Percentiles rank a stretch among this genome's conserved stretches.
Conservation (phyloP, 2,888 invertebrate species). For the Thysanoteuthis rhombus region DNA sequence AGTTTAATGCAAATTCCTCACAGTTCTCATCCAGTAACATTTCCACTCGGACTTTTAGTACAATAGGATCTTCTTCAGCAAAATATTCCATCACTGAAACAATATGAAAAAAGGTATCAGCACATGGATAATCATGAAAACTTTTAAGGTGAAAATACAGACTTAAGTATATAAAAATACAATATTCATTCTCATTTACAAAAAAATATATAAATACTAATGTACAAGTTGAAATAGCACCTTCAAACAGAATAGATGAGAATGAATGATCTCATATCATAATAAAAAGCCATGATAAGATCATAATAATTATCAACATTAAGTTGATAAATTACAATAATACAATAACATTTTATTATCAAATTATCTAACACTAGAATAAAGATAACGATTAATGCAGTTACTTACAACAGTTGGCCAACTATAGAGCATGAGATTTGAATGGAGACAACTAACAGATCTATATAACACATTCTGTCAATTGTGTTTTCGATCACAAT, state of each 20-base stretch:
- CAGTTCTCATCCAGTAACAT: conserved; percentile 65
- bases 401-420: no score
- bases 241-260: neutral
- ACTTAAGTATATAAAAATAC: no score
- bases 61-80: conserved; percentile 53
- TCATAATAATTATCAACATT: neutral
- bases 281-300: neutral
- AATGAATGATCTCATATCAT: neutral
- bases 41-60: conserved; percentile 61
- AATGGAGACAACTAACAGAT: no score
- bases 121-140: neutral
- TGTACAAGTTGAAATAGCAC: neutral
- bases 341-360: no score
- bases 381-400: no score
- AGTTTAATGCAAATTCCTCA: conserved; percentile 65
- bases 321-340: no score
- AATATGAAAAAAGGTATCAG: neutral
- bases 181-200: neutral
- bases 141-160: neutral
- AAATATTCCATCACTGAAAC: conserved; percentile 48
- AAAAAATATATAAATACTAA: neutral
- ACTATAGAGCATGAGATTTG: no score
- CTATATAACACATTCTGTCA: no score
- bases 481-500: no score
- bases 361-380: no score